Evolutionary conservation across 1,140 invertebrate genomes (phyloP), one percentile per base, ranked within the genome.

Genomic region (Daktulosphaira vitifoliae): DNA sequence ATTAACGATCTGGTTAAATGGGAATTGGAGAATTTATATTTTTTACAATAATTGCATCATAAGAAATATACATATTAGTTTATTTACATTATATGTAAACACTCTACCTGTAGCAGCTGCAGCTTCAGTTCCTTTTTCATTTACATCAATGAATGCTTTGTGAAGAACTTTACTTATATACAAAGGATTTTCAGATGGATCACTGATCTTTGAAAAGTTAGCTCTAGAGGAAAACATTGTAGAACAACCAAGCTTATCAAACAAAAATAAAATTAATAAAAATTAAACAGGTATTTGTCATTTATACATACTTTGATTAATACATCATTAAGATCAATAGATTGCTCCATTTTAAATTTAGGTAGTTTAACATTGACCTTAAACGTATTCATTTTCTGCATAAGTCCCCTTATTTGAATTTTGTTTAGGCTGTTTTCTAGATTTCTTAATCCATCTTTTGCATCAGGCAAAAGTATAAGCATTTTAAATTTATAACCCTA

Each of bases 71-170:
- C n/a, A n/a, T n/a, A n/a, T n/a, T n/a, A n/a, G n/a, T n/a, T n/a
- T n/a, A n/a, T n/a, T n/a, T n/a, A n/a, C n/a, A n/a, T n/a, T n/a
- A n/a, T n/a, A n/a, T n/a, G n/a, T n/a, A n/a, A n/a, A n/a, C n/a
- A n/a, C n/a, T n/a, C 11, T 71, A 78, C 78, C 79, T 70, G 84
- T 82, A 18, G 81, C 80, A 50, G 80, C 83, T 59, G 82, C 81
- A 62, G 84, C 84, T 74, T 84, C 83, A 3, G 79, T 82, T 25
- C 84, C 85, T 72, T 81, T 74, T 74, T 86, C 84, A 69, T 82
- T 80, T 5, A 87, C 81, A 68, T 84, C 80, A 64, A 87, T 79
- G 68, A 80, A 82, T 7, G 81, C 76, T 71, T 87, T 86, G 70
- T 87, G 85, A 4, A 81, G 68, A 15, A 82, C 77, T 49, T 78